Percentiles rank a stretch among this genome's conserved stretches.
Conservation (phyloP, 1,140 invertebrate genomes). For the Pinna nobilis region DNA sequence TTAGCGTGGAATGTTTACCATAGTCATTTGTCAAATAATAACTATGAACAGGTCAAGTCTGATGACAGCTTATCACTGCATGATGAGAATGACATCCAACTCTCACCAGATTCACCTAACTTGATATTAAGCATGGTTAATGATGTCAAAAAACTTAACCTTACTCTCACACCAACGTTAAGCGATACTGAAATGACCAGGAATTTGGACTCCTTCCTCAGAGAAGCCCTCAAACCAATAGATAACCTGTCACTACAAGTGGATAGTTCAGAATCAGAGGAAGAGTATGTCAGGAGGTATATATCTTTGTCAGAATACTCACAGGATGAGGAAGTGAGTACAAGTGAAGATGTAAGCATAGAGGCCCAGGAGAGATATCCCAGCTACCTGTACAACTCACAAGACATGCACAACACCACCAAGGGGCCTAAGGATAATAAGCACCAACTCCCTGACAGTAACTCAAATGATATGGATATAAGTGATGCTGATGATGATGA, state of each 20-base stretch:
- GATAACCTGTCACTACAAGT: conserved; percentile 37
- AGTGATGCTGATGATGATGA: neutral
- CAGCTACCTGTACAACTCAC: neutral
- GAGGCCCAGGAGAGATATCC: conserved; percentile 1
- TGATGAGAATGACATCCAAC: conserved; percentile 4
- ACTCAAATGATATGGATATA: too few relatives aligned
- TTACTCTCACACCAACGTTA: conserved; percentile 39
- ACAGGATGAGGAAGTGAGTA: too few relatives aligned
- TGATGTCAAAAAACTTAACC: conserved; percentile 38
- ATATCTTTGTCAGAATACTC: too few relatives aligned
- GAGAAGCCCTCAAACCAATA: conserved; percentile 47
- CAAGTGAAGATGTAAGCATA: too few relatives aligned
- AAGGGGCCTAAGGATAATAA: too few relatives aligned
- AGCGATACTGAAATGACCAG: conserved; percentile 22
- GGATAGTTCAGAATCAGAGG: conserved; percentile 12
- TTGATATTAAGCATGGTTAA: conserved; percentile 26
- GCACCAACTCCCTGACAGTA: too few relatives aligned
- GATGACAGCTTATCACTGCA: too few relatives aligned
- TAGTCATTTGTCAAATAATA: too few relatives aligned
- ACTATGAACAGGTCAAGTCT: too few relatives aligned
- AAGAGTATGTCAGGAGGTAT: too few relatives aligned
- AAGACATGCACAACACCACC: too few relatives aligned
- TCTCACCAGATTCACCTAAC: conserved; percentile 38
- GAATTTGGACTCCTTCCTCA: conserved; percentile 45
- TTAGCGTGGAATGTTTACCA: too few relatives aligned